Percentiles rank a stretch among this genome's conserved stretches.
Evolutionary conservation across 2,888 invertebrate genomes (phyloP).

Genomic region (Ophonus ardosiacus): DNA sequence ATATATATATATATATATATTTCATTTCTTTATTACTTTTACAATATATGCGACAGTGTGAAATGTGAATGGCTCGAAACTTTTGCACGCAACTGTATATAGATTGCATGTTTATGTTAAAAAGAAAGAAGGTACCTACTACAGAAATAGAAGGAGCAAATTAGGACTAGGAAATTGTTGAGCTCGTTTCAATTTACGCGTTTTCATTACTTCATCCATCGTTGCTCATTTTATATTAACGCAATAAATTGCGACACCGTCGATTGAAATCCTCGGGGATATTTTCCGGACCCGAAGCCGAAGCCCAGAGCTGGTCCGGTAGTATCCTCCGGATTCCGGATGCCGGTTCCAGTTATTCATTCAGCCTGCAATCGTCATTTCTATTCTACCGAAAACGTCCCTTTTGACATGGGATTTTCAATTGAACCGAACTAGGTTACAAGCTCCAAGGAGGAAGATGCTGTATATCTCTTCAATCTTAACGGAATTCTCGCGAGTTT

Average conservation of each 20-base stretch:
- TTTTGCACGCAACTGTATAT: too few species aligned
- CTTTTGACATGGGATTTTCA: conserved; percentile 60
- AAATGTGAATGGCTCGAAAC: too few species aligned
- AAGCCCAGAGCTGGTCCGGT: not conserved
- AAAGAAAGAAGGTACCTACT: not conserved
- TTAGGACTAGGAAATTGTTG: not conserved
- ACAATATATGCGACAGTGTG: too few species aligned
- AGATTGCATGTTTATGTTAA: not conserved
- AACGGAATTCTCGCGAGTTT: conserved; percentile 17
- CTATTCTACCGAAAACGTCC: conserved; percentile 47
- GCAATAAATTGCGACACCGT: conserved; percentile 54
- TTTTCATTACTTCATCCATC: conserved; percentile 53
- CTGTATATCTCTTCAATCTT: conserved; percentile 38
- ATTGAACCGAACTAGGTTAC: conserved; percentile 45
- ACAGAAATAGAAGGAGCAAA: conserved; percentile 13
- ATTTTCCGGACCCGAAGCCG: conserved; percentile 10
- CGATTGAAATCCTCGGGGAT: conserved; percentile 12
- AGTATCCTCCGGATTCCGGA: conserved; percentile 21
- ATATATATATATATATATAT: too few species aligned
- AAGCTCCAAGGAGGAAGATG: conserved; percentile 18
- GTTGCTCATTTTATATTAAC: conserved; percentile 58
- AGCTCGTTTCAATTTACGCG: conserved; percentile 57
- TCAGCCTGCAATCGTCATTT: conserved; percentile 52
- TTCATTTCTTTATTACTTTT: too few species aligned
- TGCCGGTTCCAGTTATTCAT: conserved; percentile 53